Evolutionary conservation across 2,797 vertebrate genomes (phyloP).

Genomic region (Rhabdomys pumilio): DNA sequence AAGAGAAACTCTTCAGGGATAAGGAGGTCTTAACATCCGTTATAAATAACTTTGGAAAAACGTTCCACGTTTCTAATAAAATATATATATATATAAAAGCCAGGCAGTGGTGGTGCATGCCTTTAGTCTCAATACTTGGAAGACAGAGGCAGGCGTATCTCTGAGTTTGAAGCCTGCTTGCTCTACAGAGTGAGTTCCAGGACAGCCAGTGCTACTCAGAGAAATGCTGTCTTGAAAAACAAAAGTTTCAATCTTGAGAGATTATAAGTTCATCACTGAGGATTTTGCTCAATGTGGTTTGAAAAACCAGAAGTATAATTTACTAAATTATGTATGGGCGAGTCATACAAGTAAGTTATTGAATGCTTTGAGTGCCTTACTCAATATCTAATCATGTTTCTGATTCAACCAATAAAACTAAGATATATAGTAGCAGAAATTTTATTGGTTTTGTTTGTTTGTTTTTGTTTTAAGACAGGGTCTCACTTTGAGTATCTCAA

Average conservation of each 20-base stretch:
- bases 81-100: background rate
- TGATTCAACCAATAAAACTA: slow-evolving; percentile 10
- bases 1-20: slow-evolving; percentile 65
- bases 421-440: background rate
- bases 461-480: slow-evolving; percentile 27
- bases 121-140: background rate
- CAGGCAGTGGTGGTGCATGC: background rate
- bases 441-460: background rate
- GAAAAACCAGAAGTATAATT: background rate
- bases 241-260: slow-evolving; percentile 51
- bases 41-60: slow-evolving; percentile 47
- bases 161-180: background rate
- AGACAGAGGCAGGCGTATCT: background rate
- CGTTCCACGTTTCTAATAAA: slow-evolving; percentile 59
- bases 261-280: slow-evolving; percentile 42
- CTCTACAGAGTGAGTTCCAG: background rate
- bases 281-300: slow-evolving; percentile 54
- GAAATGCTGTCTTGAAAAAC: background rate
- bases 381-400: background rate
- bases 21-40: slow-evolving; percentile 19
- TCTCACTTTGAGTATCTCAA: background rate
- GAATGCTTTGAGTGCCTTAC: background rate
- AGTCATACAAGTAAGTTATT: background rate
- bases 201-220: background rate
- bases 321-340: slow-evolving; percentile 38